These are phyloP conservation scores for Ctenopoma kingsleyae DNA, from an alignment of 2,797 vertebrate species.

Conservation along the genomic window DNA sequence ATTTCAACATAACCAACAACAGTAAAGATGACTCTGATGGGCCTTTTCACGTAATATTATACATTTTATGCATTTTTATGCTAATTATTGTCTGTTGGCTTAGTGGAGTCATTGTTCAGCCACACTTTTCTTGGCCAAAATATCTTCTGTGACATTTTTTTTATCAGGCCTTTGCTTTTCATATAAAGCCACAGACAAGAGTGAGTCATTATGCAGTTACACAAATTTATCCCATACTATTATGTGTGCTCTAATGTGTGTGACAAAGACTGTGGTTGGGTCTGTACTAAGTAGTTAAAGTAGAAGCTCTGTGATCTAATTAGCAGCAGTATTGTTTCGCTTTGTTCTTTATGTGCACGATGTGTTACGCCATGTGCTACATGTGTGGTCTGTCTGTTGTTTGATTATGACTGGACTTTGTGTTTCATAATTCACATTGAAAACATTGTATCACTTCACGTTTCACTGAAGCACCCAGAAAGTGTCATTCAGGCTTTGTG, in stretches of 20 bases:
- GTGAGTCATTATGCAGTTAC: constrained; percentile 20
- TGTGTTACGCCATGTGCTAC: constrained; percentile 29
- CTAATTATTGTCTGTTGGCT: no score
- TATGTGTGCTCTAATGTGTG: constrained; percentile 24
- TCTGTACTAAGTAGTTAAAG: constrained; percentile 20
- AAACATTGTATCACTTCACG: constrained; percentile 43
- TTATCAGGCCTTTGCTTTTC: constrained; percentile 1
- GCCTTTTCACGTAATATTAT: no score
- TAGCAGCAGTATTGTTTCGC: constrained; percentile 59
- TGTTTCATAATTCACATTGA: constrained; percentile 32
- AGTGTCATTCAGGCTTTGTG: constrained; percentile 33
- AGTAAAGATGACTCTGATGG: no score
- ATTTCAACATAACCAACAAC: no score
- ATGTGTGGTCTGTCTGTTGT: constrained; percentile 40
- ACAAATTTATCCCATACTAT: constrained; percentile 11
- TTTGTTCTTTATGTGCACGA: constrained; percentile 51
- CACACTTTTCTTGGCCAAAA: no score
- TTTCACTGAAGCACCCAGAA: constrained; percentile 54
- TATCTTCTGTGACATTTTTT: neutral
- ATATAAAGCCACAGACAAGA: constrained; percentile 9
- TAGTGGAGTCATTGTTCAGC: no score
- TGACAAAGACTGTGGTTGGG: constrained; percentile 32
- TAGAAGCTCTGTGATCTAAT: constrained; percentile 61
- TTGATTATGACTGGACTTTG: constrained; percentile 20
- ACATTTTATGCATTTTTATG: no score